Conservation (phyloP, 2,888 invertebrate genomes). For the Physocephala rufipes region DNA sequence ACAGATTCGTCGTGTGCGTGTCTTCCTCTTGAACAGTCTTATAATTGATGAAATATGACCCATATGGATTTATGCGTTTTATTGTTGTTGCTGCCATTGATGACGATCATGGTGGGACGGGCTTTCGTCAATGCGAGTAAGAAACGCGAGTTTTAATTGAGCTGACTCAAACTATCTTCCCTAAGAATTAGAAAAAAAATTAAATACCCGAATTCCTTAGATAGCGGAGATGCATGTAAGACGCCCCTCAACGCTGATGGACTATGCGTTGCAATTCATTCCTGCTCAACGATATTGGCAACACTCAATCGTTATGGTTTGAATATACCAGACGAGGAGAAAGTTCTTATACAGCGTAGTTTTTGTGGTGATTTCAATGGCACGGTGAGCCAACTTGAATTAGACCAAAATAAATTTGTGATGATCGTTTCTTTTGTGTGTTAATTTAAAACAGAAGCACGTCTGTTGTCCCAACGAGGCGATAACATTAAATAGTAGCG, state of each 20-base stretch:
- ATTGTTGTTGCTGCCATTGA: neutral
- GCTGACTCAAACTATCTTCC: too few relatives aligned
- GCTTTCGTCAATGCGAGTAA: neutral
- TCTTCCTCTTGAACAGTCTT: too few relatives aligned
- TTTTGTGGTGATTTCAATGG: slow-evolving; percentile 48
- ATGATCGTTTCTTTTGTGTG: neutral
- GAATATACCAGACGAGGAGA: slow-evolving; percentile 38
- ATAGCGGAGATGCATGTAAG: slow-evolving; percentile 52
- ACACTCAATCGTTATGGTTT: neutral
- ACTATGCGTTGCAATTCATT: slow-evolving; percentile 52
- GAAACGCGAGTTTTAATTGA: neutral
- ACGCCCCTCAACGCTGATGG: slow-evolving; percentile 49
- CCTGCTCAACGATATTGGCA: slow-evolving; percentile 44
- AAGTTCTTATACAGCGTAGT: slow-evolving; percentile 43
- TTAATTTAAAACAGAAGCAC: slow-evolving; percentile 47
- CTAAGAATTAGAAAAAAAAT: too few relatives aligned
- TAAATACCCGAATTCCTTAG: slow-evolving; percentile 42
- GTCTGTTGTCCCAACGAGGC: slow-evolving; percentile 51
- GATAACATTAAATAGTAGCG: slow-evolving; percentile 53
- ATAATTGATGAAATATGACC: too few relatives aligned
- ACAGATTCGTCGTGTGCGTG: too few relatives aligned
- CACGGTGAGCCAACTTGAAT: slow-evolving; percentile 44
- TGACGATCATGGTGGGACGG: neutral
- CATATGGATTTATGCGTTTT: too few relatives aligned
- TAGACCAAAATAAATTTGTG: too few relatives aligned